Conservation (phyloP, 2,888 invertebrate species). For the Polyommatus iphigenia region DNA sequence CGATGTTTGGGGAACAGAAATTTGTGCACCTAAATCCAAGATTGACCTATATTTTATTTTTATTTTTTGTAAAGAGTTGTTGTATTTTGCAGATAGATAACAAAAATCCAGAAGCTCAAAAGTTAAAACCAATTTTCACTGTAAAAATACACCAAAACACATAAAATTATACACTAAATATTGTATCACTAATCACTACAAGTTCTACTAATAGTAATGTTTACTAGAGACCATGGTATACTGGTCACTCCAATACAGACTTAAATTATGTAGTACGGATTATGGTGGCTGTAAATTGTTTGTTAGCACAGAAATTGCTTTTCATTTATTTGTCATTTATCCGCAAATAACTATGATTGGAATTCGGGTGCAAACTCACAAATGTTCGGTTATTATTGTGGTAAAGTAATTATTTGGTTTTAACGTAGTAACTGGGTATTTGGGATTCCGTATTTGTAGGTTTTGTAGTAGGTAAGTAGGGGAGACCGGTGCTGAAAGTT, state of each 20-base stretch:
- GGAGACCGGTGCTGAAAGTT: too few relatives aligned
- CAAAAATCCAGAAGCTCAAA: too few relatives aligned
- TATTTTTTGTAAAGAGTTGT: too few relatives aligned
- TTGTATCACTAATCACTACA: background rate
- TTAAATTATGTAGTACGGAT: conserved; percentile 2
- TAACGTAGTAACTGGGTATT: background rate
- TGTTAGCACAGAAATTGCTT: conserved; percentile 24
- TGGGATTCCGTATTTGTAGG: too few relatives aligned
- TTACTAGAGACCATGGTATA: background rate
- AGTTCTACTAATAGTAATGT: background rate
- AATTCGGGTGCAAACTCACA: background rate
- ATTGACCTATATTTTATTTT: too few relatives aligned
- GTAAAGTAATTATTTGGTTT: background rate
- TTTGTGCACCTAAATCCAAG: too few relatives aligned
- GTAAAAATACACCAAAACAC: too few relatives aligned
- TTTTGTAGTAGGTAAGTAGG: too few relatives aligned
- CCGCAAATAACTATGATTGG: conserved; percentile 19
- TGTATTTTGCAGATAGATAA: too few relatives aligned
- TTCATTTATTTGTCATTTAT: conserved; percentile 22
- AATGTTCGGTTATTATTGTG: background rate
- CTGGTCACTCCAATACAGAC: background rate
- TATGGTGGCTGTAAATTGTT: conserved; percentile 28
- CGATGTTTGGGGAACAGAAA: too few relatives aligned
- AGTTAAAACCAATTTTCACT: too few relatives aligned
- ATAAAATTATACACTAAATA: too few relatives aligned